Percentiles rank a stretch among this genome's conserved stretches.
These are phyloP conservation scores for Gila orcuttii DNA, from an alignment of 2,113 vertebrate species.

Conservation along the genomic window DNA sequence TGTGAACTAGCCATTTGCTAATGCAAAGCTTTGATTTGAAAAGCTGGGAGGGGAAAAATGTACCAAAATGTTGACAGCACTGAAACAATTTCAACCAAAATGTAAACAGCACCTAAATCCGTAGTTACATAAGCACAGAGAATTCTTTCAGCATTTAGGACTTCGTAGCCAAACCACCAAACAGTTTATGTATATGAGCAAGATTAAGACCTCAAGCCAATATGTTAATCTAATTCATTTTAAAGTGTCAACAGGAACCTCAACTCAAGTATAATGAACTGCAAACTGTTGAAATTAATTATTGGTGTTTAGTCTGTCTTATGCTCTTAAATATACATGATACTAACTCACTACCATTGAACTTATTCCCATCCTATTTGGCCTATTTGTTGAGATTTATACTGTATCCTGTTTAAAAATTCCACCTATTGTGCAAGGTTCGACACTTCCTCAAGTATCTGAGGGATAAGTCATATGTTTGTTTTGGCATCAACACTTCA, in stretches of 20 bases:
- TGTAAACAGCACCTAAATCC: background rate
- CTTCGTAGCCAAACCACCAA: background rate
- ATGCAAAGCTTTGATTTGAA: background rate
- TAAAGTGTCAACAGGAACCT: background rate
- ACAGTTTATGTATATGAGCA: background rate
- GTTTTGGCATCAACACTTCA: background rate
- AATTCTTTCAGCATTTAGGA: background rate
- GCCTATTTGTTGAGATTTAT: background rate
- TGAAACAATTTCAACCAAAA: background rate
- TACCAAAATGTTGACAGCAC: background rate
- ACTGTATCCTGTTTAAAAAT: background rate
- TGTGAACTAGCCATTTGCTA: background rate
- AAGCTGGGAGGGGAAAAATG: background rate
- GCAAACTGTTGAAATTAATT: background rate
- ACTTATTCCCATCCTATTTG: background rate
- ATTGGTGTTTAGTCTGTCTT: background rate
- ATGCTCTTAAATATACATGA: background rate
- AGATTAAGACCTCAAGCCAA: background rate
- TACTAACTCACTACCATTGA: background rate
- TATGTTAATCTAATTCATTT: background rate
- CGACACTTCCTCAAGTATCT: background rate
- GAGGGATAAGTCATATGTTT: background rate
- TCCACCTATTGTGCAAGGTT: background rate
- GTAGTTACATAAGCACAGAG: background rate
- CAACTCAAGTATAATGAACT: background rate